phyloP scores from a whole-genome alignment of 2,797 vertebrate species.

The Acrocephalus scirpaceus region DNA sequence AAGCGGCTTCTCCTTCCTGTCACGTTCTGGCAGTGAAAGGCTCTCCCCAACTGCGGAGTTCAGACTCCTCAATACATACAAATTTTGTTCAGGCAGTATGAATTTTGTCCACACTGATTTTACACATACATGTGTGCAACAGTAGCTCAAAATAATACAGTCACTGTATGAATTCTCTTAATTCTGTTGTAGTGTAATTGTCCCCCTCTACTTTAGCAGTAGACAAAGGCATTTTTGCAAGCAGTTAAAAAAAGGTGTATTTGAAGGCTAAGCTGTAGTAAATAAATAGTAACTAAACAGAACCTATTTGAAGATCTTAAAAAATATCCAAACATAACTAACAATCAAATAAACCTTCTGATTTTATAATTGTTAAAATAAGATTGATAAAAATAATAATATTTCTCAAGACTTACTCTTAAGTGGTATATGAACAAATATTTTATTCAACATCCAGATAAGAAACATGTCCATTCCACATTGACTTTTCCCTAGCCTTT shows the following conservation, averaged over 20 bases:
- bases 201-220: background rate
- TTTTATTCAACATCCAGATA: background rate
- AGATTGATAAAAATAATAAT: background rate
- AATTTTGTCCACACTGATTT: background rate
- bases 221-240: background rate
- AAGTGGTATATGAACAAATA: background rate
- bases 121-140: background rate
- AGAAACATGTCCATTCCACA: background rate
- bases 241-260: background rate
- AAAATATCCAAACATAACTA: background rate
- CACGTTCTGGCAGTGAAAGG: background rate
- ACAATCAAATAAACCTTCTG: background rate
- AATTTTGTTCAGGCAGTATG: background rate
- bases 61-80: background rate
- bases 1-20: conserved; percentile 25
- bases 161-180: background rate
- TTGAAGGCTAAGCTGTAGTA: background rate
- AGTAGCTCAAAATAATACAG: background rate
- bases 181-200: background rate
- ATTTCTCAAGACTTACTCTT: background rate
- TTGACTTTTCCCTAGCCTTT: background rate
- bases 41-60: background rate
- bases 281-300: background rate
- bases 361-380: background rate
- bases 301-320: background rate